Base-by-base conservation (phyloP, 2,797 vertebrate species). In the Arctocebus calabarensis region DNA sequence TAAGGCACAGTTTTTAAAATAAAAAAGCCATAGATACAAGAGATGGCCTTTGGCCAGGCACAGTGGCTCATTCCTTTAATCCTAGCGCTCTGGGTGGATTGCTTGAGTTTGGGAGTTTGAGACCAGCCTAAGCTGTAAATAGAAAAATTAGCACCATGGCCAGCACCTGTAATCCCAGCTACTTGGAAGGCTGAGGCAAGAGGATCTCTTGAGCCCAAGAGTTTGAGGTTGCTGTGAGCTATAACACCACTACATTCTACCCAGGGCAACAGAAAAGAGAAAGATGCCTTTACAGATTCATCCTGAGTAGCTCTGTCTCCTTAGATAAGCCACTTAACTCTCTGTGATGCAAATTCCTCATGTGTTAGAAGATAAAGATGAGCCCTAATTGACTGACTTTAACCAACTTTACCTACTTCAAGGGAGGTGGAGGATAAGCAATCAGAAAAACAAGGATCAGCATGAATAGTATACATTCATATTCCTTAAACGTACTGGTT, bases 271-370 rank as follows among this genome's bases (percentile, higher is more conserved):
- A 52, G 4, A 48, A 52, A 52, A 52, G 14, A 52, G 48, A 52
- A 14, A 4, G 48, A 52, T 81, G 13, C 37, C 84, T 92, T 62
- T 62, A 57, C 2, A 48, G 40, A 45, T 55, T 87, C 40, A 77
- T 68, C 37, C 61, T 86, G 77, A 55, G 27, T 91, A 94, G 52
- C 14, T 86, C 89, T 84, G 43, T 45, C 32, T 34, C 10, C 66
- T 87, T 34, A 94, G 22, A 74, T 68, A 90, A 94, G 73, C 11
- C 13, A 82, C 61, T 94, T 94, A 83, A 66, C 12, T 78, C 94
- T 89, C 81, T 84, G 52, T 93, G 90, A 84, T 27, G 1, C 22
- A 74, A 87, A 90, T 70, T 75, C 32, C 37, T 92, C 45, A 23
- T 1, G 0, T 59, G 27, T 88, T 27, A 74, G 32, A 75, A 90